A percentile compares a stretch with the other conserved stretches of the same genome.
Evolutionary conservation across 2,888 invertebrate genomes (phyloP).

Genomic region (Digitonthophagus gazella): DNA sequence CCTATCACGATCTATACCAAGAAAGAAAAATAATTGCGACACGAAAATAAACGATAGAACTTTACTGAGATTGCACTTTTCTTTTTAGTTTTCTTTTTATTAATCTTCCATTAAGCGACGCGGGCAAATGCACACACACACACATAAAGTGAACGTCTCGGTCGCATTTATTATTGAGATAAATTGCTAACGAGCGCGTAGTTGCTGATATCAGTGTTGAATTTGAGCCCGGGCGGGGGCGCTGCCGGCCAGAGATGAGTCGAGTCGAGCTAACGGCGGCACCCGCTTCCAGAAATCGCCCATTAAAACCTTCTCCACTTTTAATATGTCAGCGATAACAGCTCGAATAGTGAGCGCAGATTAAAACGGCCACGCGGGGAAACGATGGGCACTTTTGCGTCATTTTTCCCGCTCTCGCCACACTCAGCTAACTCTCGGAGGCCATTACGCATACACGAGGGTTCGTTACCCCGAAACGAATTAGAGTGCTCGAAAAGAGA

Average conservation of each 20-base stretch:
- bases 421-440: not conserved
- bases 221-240: not conserved
- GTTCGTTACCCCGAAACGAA: not conserved
- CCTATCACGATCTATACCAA: not conserved
- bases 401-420: conserved; percentile 9
- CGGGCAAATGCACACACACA: not conserved
- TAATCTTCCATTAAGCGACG: not conserved
- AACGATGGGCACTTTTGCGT: conserved; percentile 8
- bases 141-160: conserved; percentile 3
- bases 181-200: conserved; percentile 11
- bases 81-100: not conserved
- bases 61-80: not conserved
- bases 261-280: conserved; percentile 1
- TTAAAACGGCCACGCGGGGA: conserved; percentile 8
- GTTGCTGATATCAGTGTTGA: conserved; percentile 11
- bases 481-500: not conserved
- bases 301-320: conserved; percentile 14
- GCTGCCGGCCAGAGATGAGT: conserved; percentile 8
- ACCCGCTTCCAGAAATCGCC: conserved; percentile 5
- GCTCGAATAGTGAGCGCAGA: conserved; percentile 11
- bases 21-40: not conserved
- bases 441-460: not conserved
- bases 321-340: conserved; percentile 16
- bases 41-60: not conserved
- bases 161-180: conserved; percentile 14